Evolutionary conservation across 2,888 invertebrate species (phyloP).

Genomic region (Polyommatus icarus): DNA sequence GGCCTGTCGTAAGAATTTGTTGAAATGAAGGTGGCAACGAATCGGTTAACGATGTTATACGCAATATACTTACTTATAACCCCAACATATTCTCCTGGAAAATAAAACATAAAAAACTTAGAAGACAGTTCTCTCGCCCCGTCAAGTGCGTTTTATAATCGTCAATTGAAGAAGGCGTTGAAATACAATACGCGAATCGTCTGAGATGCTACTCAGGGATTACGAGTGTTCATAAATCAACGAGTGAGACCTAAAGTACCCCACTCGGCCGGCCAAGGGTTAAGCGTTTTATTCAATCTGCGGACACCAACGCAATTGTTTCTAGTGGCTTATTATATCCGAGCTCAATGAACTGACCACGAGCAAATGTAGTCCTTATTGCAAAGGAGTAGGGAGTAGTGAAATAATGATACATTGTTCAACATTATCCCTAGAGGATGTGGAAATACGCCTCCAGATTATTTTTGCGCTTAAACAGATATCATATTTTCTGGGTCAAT

Average conservation of each 20-base stretch:
- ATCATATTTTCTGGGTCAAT: conserved; percentile 24
- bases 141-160: conserved; percentile 4
- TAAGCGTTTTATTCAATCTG: conserved; percentile 73
- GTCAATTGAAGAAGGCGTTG: not conserved
- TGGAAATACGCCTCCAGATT: conserved; percentile 43
- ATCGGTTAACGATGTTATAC: too few species aligned
- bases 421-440: conserved; percentile 44
- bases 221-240: conserved; percentile 1
- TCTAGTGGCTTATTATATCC: conserved; percentile 55
- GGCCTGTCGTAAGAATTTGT: too few species aligned
- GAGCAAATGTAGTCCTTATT: conserved; percentile 50
- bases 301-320: conserved; percentile 68
- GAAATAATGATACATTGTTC: conserved; percentile 13
- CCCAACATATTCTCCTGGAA: not conserved
- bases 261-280: conserved; percentile 52
- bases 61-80: too few species aligned
- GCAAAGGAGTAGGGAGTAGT: conserved; percentile 44
- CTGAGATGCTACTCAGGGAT: not conserved
- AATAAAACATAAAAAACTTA: not conserved
- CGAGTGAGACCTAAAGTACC: conserved; percentile 10
- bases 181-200: not conserved
- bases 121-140: not conserved
- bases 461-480: conserved; percentile 19
- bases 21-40: too few species aligned
- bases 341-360: conserved; percentile 42